These are phyloP conservation scores for Reticulitermes speratus DNA, from an alignment of 1,140 invertebrate species.

Conservation along the genomic window DNA sequence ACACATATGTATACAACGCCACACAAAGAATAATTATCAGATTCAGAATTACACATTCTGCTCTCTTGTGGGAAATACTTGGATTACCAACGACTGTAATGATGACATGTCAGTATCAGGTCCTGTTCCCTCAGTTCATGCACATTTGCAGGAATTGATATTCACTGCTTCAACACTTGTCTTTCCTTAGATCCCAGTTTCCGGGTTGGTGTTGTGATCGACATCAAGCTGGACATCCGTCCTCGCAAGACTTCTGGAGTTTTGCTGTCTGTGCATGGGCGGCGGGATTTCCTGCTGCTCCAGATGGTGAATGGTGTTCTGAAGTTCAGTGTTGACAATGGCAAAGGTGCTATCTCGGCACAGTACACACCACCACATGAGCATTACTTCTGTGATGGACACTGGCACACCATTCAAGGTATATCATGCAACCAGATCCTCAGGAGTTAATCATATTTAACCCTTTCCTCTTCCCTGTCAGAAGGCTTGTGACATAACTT, in stretches of 20 bases:
- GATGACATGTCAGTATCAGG: too few species aligned
- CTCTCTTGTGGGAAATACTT: too few species aligned
- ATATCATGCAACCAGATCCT: slow-evolving; percentile 37
- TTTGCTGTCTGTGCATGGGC: slow-evolving; percentile 77
- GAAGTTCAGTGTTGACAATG: slow-evolving; percentile 81
- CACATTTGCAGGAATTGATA: too few species aligned
- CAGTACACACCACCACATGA: slow-evolving; percentile 67
- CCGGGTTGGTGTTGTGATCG: slow-evolving; percentile 72
- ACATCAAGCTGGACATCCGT: slow-evolving; percentile 84
- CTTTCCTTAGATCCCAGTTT: slow-evolving; percentile 64
- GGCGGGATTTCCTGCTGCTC: slow-evolving; percentile 77
- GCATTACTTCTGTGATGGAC: slow-evolving; percentile 79
- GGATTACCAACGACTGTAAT: too few species aligned
- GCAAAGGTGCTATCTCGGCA: slow-evolving; percentile 74
- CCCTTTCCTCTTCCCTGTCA: too few species aligned
- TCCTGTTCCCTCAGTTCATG: too few species aligned
- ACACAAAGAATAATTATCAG: too few species aligned
- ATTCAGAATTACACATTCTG: too few species aligned
- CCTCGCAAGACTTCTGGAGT: slow-evolving; percentile 81
- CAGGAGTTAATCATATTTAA: slow-evolving; percentile 16
- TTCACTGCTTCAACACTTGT: not conserved
- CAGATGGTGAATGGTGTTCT: slow-evolving; percentile 85
- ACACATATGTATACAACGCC: too few species aligned
- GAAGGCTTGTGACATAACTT: too few species aligned
- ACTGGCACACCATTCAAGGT: slow-evolving; percentile 91